phyloP scores from a whole-genome alignment of 2,113 vertebrate species.

The Myotis brandtii region DNA sequence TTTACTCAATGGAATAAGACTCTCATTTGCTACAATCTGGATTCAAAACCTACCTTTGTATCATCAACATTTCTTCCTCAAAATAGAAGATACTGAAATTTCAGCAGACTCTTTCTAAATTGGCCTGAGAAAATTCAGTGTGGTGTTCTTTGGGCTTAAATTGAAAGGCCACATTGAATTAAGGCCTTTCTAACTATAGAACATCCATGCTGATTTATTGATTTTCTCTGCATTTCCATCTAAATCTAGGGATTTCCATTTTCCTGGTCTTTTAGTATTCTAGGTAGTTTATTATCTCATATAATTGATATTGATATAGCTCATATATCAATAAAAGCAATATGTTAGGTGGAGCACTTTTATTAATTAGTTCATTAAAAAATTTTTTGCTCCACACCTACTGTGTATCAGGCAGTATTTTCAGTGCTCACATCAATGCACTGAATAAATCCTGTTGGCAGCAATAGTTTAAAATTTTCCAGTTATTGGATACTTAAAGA shows the following conservation, averaged over 20 bases:
- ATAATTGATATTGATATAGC: neutral
- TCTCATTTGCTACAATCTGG: slow-evolving; percentile 32
- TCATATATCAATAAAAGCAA: neutral
- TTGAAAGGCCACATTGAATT: neutral
- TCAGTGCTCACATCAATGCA: neutral
- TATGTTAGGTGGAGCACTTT: neutral
- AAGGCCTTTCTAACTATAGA: slow-evolving; percentile 24
- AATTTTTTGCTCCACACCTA: neutral
- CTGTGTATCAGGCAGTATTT: neutral
- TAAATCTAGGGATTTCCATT: neutral
- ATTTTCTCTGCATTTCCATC: neutral
- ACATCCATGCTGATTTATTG: neutral
- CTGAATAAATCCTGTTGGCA: neutral
- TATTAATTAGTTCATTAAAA: slow-evolving; percentile 38
- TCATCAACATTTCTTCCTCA: slow-evolving; percentile 45
- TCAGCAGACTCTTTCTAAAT: slow-evolving; percentile 57
- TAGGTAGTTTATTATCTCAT: neutral
- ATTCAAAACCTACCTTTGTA: slow-evolving; percentile 54
- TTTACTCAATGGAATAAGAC: slow-evolving; percentile 41
- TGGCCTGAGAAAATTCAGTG: neutral
- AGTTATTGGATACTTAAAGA: neutral
- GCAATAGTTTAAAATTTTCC: neutral
- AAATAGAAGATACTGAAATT: slow-evolving; percentile 51
- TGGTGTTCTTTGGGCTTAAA: slow-evolving; percentile 6
- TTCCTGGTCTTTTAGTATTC: neutral